A percentile compares a stretch with the other conserved stretches of the same genome.
Conservation (phyloP, 1,140 invertebrate genomes). For the Centruroides vittatus region DNA sequence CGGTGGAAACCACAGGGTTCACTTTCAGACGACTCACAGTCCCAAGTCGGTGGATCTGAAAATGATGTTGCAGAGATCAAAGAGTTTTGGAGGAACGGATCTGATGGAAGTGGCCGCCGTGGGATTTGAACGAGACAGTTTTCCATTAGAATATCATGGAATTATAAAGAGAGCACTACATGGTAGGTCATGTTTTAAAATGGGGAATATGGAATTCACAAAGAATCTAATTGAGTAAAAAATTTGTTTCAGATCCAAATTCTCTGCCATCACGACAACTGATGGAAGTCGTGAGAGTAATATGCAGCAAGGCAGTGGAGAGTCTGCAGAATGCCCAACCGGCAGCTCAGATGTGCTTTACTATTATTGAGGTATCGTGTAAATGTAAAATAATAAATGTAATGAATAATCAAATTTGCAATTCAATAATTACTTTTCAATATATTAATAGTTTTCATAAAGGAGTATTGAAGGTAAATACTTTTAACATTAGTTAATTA, state of each 20-base stretch:
- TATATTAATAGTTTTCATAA: too few relatives aligned
- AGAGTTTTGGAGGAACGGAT: slow-evolving; percentile 50
- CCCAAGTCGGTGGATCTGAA: slow-evolving; percentile 1
- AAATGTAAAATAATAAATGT: too few relatives aligned
- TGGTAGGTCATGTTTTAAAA: slow-evolving; percentile 22
- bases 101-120: slow-evolving; percentile 9
- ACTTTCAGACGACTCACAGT: too few relatives aligned
- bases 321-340: slow-evolving; percentile 58
- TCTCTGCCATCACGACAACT: slow-evolving; percentile 53
- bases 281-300: slow-evolving; percentile 67
- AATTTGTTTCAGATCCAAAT: slow-evolving; percentile 44
- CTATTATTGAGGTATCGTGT: slow-evolving; percentile 51
- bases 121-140: slow-evolving; percentile 38
- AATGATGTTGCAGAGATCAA: slow-evolving; percentile 49
- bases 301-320: slow-evolving; percentile 60
- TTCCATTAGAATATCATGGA: slow-evolving; percentile 50
- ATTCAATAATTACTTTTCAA: too few relatives aligned
- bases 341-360: slow-evolving; percentile 62
- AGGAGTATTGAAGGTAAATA: too few relatives aligned
- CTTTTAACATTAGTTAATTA: too few relatives aligned
- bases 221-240: too few relatives aligned
- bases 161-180: slow-evolving; percentile 38
- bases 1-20: too few relatives aligned
- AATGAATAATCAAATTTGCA: too few relatives aligned
- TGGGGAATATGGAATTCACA: neutral